These are phyloP conservation scores for Strigops habroptila DNA, from an alignment of 2,113 vertebrate species.

Conservation along the genomic window DNA sequence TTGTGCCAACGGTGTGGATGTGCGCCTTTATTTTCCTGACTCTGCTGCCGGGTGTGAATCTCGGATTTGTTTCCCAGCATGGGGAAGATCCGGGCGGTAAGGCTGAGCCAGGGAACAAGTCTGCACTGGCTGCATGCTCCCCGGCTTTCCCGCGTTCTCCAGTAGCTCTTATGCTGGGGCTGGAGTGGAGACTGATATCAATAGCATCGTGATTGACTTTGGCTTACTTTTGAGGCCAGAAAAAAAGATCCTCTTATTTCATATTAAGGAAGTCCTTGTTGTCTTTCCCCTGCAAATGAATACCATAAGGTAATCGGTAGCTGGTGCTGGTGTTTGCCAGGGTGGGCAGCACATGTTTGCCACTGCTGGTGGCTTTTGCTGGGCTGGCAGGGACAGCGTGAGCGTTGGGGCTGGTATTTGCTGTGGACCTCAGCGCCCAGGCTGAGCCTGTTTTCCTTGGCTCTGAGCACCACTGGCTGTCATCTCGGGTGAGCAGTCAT, in stretches of 20 bases:
- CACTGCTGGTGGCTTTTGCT: accelerated
- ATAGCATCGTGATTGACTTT: accelerated
- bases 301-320: accelerated
- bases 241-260: neutral
- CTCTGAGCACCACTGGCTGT: neutral
- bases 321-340: neutral
- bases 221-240: neutral
- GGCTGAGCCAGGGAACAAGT: neutral
- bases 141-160: accelerated
- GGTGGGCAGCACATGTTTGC: neutral
- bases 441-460: neutral
- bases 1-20: neutral
- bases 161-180: neutral
- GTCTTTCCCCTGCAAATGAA: neutral
- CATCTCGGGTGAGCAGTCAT: accelerated
- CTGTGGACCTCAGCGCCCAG: neutral
- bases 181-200: neutral
- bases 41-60: accelerated
- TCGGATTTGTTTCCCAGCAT: accelerated
- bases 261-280: neutral
- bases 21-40: neutral
- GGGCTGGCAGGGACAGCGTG: neutral
- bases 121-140: accelerated
- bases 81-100: neutral
- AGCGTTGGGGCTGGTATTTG: neutral